Conservation (phyloP, 2,888 invertebrate species). For the Orthonevra nobilis region DNA sequence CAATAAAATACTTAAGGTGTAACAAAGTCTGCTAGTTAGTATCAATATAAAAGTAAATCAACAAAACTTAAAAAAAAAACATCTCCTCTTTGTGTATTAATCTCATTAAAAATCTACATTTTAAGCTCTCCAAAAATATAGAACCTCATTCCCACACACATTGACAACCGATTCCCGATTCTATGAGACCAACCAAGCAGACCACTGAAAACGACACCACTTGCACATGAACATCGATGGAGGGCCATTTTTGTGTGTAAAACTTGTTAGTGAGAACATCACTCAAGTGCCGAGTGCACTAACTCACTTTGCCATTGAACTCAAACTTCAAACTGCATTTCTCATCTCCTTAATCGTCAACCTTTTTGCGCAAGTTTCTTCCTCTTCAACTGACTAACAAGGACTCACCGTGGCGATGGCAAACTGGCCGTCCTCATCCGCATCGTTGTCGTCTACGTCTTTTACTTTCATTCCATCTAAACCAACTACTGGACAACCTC, state of each 20-base stretch:
- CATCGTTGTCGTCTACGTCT: slow-evolving; percentile 15
- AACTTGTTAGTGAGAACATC: slow-evolving; percentile 66
- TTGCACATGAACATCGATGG: slow-evolving; percentile 33
- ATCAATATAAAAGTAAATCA: too few relatives aligned
- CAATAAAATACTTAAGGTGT: too few relatives aligned
- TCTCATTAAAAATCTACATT: too few relatives aligned
- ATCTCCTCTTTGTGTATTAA: too few relatives aligned
- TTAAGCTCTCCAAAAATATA: too few relatives aligned
- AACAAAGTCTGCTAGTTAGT: too few relatives aligned
- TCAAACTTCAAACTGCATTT: slow-evolving; percentile 65
- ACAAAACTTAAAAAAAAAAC: too few relatives aligned
- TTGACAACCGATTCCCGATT: too few relatives aligned
- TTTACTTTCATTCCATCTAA: slow-evolving; percentile 13
- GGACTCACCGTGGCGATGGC: slow-evolving; percentile 32
- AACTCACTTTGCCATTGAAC: slow-evolving; percentile 64
- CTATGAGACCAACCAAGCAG: too few relatives aligned
- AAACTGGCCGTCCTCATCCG: slow-evolving; percentile 60
- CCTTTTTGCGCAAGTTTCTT: slow-evolving; percentile 50
- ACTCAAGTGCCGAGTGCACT: slow-evolving; percentile 58
- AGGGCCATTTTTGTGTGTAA: slow-evolving; percentile 49
- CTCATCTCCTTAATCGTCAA: slow-evolving; percentile 67
- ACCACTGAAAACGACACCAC: slow-evolving; percentile 37
- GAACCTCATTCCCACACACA: too few relatives aligned
- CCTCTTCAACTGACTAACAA: slow-evolving; percentile 63
- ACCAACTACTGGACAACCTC: slow-evolving; percentile 44